Percentiles rank a stretch among this genome's conserved stretches.
phyloP scores from a whole-genome alignment of 2,113 vertebrate genomes.

The Natator depressus region DNA sequence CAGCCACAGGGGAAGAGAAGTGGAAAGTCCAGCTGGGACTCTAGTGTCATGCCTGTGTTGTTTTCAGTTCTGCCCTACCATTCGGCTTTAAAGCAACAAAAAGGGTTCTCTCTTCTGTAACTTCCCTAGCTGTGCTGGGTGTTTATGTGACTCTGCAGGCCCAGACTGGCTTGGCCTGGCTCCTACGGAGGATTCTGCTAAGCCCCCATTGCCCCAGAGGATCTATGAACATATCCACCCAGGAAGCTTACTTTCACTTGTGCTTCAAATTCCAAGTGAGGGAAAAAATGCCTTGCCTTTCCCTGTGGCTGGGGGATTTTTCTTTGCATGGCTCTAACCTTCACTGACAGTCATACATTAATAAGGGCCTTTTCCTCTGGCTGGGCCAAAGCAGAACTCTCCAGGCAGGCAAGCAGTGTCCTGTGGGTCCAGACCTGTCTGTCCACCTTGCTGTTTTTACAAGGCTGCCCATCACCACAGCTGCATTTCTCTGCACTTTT shows the following conservation, averaged over 20 bases:
- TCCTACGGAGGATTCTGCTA: background rate
- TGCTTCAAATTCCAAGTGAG: background rate
- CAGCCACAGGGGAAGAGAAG: fast-evolving
- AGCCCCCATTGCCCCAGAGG: background rate
- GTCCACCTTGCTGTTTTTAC: too few species aligned
- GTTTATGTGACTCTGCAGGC: background rate
- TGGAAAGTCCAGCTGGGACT: background rate
- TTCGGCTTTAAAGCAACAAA: background rate
- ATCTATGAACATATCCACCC: background rate
- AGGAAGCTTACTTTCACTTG: too few species aligned
- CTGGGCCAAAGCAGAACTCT: background rate
- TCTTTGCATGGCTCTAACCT: fast-evolving
- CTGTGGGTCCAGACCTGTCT: too few species aligned
- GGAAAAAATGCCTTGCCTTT: background rate
- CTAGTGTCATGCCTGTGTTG: background rate
- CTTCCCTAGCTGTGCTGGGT: background rate
- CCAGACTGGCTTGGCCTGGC: background rate
- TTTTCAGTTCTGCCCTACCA: background rate
- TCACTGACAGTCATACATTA: fast-evolving
- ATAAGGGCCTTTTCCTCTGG: fast-evolving
- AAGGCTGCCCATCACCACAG: too few species aligned
- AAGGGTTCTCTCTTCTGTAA: background rate
- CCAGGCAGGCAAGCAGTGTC: too few species aligned
- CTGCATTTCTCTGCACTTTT: too few species aligned
- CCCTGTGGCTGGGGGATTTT: background rate